Percentiles rank a stretch among this genome's conserved stretches.
phyloP scores from a whole-genome alignment of 2,888 invertebrate genomes.

The Tortrix viridana region DNA sequence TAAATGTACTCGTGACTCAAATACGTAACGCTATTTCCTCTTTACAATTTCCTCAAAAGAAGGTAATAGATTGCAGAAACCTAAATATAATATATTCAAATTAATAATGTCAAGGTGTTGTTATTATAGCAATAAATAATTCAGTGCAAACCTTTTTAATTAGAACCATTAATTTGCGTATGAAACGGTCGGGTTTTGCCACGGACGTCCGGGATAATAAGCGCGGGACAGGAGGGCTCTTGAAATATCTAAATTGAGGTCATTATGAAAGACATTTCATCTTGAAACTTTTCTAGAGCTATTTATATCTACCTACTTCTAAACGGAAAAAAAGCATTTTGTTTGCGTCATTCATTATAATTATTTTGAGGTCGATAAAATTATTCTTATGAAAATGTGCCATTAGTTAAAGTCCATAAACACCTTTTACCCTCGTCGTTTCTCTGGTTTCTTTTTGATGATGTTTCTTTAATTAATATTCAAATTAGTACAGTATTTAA shows the following conservation, averaged over 20 bases:
- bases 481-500: too few species aligned
- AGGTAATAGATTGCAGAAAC: slow-evolving; percentile 47
- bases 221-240: slow-evolving; percentile 28
- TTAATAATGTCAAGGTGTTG: slow-evolving; percentile 49
- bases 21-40: neutral
- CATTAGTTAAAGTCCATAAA: too few species aligned
- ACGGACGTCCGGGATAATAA: slow-evolving; percentile 36
- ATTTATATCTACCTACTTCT: slow-evolving; percentile 13
- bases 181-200: slow-evolving; percentile 46
- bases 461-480: too few species aligned
- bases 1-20: neutral
- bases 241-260: slow-evolving; percentile 39
- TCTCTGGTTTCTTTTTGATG: too few species aligned
- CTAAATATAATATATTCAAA: slow-evolving; percentile 51
- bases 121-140: slow-evolving; percentile 50
- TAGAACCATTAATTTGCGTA: slow-evolving; percentile 52
- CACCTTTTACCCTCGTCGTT: too few species aligned
- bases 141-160: slow-evolving; percentile 62
- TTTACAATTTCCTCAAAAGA: slow-evolving; percentile 34
- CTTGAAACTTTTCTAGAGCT: slow-evolving; percentile 23
- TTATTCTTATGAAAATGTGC: too few species aligned
- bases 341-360: too few species aligned
- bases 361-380: too few species aligned
- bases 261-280: slow-evolving; percentile 31
- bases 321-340: too few species aligned